Evolutionary conservation across 2,888 invertebrate genomes (phyloP), one percentile per base, ranked within the genome.

Genomic region (Caenorhabditis uteleia): DNA sequence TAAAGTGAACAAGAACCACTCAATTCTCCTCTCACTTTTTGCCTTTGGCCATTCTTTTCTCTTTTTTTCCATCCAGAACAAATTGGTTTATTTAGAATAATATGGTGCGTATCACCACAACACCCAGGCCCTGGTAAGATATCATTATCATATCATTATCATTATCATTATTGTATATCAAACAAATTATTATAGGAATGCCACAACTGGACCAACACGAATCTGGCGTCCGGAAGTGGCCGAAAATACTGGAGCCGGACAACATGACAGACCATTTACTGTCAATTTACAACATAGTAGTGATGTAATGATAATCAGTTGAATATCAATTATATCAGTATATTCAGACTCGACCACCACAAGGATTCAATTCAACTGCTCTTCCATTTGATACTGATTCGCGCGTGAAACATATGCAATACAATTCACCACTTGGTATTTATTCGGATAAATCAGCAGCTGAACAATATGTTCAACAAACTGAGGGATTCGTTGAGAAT

Each of bases 381-480:
- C 46, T 70, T 36, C 75, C 75, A 8, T 75, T 75, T 57, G 60
- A 66, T 16, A 66, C 71, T n/a, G 75, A 75, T 45, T 70, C 71
- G 6, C 55, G 75, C 18, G 75, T 75, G 14, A 73, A 75, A 51
- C 72, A 73, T 25, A 61, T 70, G 27, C 73, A 73, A 31, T 73
- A 73, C 59, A 73, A 73, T 47, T 60, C 64, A 2, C 73, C 73
- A 4, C 47, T 73, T 49, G 70, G 70, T 0, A 60, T 77, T 27
- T 78, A 78, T 56, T 77, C 77, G 20, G 57, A 62, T n/a, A 58
- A 69, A 18, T 70, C 66, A 39, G 72, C 74, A 18, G 78, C 75
- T n/a, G 80, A 80, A 45, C 77, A 77, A 49, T 80, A 80, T 59
- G 57, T 73, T 20, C 71, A 74, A 54, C 75, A 78, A 56, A 80